Base-by-base conservation (phyloP, 1,140 invertebrate genomes). In the Orius insidiosus region DNA sequence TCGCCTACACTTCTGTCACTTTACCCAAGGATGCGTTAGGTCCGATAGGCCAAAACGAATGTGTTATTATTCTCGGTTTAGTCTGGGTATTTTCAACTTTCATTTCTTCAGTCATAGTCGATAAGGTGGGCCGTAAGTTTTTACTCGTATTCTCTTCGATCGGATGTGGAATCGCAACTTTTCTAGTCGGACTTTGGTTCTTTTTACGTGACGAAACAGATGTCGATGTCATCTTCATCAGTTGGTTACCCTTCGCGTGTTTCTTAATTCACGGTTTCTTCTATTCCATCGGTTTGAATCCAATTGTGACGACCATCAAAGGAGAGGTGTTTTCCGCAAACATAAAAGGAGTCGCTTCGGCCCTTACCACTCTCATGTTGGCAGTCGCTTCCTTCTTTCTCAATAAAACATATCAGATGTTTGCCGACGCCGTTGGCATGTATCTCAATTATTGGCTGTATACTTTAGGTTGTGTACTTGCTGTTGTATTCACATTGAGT, bases 391-490 rank as follows among this genome's bases (percentile, higher is more conserved):
- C 53, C n/a, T 50, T 90, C 59, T 48, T 88, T 24, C 69, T 88
- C 7, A 88, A 85, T 3, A 78, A 78, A 53, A 78, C 73, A 55
- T 87, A 84, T 59, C 64, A 63, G 2, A 57, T 68, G 0, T 60
- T 90, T 5, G 60, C 65, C 0, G 54, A 63, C 0, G 59, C 65
- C 0, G 63, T 85, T 5, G 78, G 78, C 10, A 70, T 71, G 38
- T 74, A 79, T 54, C 70, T 69, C 3, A 76, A 77, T 1, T 77
- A 76, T 10, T 88, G 89, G 59, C 88, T 85, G 64, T 86, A 79
- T 70, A 68, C 77, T 52, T 77, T 76, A n/a, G 55, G 74, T 0
- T 44, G 75, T 3, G 69, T 78, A 5, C n/a, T 46, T 3, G 46
- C 48, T n/a, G 56, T 76, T 1, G 65, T 87, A 14, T 80, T 77